A percentile compares a stretch with the other conserved stretches of the same genome.
Evolutionary conservation across 2,888 invertebrate species (phyloP).

Genomic region (Stenotaenia linearis): DNA sequence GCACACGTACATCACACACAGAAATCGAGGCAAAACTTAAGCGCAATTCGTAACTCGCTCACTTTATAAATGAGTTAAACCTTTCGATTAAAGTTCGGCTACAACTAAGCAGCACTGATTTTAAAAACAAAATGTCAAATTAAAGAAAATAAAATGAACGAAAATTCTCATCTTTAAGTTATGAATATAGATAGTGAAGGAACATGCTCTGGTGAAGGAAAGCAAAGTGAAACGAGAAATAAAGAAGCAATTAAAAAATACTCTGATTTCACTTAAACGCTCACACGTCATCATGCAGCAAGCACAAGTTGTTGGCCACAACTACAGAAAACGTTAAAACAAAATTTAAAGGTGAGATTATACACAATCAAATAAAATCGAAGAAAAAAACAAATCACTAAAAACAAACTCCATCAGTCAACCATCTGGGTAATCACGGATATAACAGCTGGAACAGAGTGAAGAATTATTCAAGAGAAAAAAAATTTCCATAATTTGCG

Average conservation of each 20-base stretch:
- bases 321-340: not conserved
- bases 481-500: not conserved
- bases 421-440: not conserved
- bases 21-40: not conserved
- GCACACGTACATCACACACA: slow-evolving; percentile 5
- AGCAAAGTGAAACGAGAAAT: not conserved
- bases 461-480: not conserved
- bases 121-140: not conserved
- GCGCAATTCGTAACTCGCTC: not conserved
- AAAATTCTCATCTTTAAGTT: not conserved
- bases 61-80: not conserved
- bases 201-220: not conserved
- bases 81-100: not conserved
- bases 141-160: not conserved
- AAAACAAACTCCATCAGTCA: not conserved
- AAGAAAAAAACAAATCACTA: not conserved
- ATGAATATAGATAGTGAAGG: not conserved
- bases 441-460: not conserved
- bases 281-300: not conserved
- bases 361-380: not conserved
- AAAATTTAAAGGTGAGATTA: not conserved
- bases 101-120: not conserved
- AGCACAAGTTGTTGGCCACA: not conserved
- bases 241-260: not conserved
- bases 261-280: not conserved